phyloP scores from a whole-genome alignment of 37 sponge, comb jelly and placozoan species.

The Aphrocallistes beatrix region DNA sequence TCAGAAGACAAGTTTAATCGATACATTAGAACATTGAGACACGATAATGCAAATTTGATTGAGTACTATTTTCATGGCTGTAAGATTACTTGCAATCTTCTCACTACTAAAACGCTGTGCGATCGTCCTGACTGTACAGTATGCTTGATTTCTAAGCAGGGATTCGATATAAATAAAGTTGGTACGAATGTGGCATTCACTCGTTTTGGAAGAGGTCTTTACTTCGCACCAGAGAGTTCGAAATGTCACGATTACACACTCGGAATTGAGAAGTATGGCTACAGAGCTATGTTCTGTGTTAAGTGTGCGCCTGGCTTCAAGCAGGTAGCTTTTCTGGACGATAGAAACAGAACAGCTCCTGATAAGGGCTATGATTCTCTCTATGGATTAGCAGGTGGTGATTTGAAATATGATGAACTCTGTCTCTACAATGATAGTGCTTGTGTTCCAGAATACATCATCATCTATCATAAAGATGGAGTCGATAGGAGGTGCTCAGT shows the following conservation, averaged over 20 bases:
- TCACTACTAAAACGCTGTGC: no score
- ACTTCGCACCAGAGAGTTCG: slow-evolving; percentile 52
- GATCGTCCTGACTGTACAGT: slow-evolving; percentile 19
- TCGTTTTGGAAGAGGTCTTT: slow-evolving; percentile 57
- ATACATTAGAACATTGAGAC: no score
- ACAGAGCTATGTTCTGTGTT: slow-evolving; percentile 54
- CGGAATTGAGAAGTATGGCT: slow-evolving; percentile 19
- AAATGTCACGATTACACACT: slow-evolving; percentile 62
- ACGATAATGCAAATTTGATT: no score
- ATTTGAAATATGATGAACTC: slow-evolving; percentile 41
- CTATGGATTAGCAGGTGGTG: slow-evolving; percentile 31
- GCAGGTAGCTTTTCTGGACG: slow-evolving; percentile 10
- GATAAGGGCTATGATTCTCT: slow-evolving; percentile 41
- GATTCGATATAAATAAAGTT: neutral
- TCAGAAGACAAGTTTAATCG: no score
- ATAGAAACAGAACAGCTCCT: slow-evolving; percentile 27
- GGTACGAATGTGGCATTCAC: slow-evolving; percentile 26
- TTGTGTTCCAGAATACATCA: slow-evolving; percentile 38
- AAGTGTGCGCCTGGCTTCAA: slow-evolving; percentile 45
- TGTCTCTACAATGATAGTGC: slow-evolving; percentile 32
- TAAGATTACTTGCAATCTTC: no score
- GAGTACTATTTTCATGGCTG: no score
- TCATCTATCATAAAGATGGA: slow-evolving; percentile 44
- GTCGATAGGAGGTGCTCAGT: no score
- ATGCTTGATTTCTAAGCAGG: slow-evolving; percentile 28